Evolutionary conservation across 2,113 vertebrate genomes (phyloP).

Genomic region (Zosterops borbonicus): DNA sequence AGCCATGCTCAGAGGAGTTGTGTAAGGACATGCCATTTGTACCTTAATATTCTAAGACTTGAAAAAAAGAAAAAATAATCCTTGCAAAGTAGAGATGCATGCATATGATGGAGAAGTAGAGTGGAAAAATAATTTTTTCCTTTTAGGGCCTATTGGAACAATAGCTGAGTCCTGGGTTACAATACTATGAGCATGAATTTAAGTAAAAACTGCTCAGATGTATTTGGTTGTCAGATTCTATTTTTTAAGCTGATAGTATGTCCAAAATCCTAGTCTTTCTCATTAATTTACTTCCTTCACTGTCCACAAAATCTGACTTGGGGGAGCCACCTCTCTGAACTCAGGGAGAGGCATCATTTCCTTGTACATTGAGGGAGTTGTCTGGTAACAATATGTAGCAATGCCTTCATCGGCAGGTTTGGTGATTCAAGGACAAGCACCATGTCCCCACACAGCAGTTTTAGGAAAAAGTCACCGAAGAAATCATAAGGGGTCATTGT

Average conservation of each 20-base stretch:
- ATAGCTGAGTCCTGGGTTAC: not conserved
- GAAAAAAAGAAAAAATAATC: not conserved
- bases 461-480: not conserved
- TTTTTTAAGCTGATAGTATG: not conserved
- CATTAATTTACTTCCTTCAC: not conserved
- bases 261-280: not conserved
- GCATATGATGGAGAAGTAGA: not conserved
- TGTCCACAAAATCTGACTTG: not conserved
- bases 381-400: not conserved
- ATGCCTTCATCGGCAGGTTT: not conserved
- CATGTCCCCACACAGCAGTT: not conserved
- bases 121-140: not conserved
- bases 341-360: not conserved
- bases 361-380: not conserved
- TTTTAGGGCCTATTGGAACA: not conserved
- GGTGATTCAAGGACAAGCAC: not conserved
- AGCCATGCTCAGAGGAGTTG: not conserved
- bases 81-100: not conserved
- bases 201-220: not conserved
- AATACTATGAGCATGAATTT: not conserved
- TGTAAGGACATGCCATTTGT: not conserved
- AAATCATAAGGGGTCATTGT: rapidly evolving
- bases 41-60: constrained; percentile 2
- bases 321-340: not conserved
- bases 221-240: not conserved